phyloP scores from a whole-genome alignment of 2,888 invertebrate species.

The Cephus nigrinus region DNA sequence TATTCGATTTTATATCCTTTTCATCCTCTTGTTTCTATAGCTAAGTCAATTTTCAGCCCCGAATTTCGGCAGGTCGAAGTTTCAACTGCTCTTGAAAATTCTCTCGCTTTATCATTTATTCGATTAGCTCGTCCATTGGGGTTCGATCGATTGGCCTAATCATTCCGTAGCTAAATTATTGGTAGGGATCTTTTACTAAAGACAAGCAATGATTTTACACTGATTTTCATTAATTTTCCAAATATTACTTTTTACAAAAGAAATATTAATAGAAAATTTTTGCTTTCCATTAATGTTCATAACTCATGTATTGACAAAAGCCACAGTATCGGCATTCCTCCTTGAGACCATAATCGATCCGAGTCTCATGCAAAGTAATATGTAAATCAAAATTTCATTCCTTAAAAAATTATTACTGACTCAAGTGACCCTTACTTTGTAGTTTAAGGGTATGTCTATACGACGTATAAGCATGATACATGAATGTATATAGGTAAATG shows the following conservation, averaged over 20 bases:
- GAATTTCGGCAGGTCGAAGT: neutral
- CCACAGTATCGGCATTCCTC: neutral
- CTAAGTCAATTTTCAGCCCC: neutral
- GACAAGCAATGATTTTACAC: too few species aligned
- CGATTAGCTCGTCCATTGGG: neutral
- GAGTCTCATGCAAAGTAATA: constrained; percentile 45
- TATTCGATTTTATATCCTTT: neutral
- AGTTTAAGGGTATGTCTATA: neutral
- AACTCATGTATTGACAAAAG: neutral
- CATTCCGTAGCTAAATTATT: neutral
- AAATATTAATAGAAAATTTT: too few species aligned
- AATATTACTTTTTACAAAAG: too few species aligned
- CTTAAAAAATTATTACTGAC: constrained; percentile 30
- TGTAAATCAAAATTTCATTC: constrained; percentile 38
- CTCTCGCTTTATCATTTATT: neutral
- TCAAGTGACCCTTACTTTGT: neutral
- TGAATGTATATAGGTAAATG: neutral
- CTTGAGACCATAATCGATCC: constrained; percentile 42
- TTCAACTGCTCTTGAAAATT: neutral
- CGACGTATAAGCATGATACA: neutral
- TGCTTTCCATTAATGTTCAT: neutral
- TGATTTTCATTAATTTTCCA: too few species aligned
- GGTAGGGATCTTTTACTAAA: too few species aligned
- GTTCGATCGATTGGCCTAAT: neutral
- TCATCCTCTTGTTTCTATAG: neutral